Evolutionary conservation across 2,797 vertebrate genomes (phyloP).

Genomic region (Enteromius unitaeniatus): DNA sequence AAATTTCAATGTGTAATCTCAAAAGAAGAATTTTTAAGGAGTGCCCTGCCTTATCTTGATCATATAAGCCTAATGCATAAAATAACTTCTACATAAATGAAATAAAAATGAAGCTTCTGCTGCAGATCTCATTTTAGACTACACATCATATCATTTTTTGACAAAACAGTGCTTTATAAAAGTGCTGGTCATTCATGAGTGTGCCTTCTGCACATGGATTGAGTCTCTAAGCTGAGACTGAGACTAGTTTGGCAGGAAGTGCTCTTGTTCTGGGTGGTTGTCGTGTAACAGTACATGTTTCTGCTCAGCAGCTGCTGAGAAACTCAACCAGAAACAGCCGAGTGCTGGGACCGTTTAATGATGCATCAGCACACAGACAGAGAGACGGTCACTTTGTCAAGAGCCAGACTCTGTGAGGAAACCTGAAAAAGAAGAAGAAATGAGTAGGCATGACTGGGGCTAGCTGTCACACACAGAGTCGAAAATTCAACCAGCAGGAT

Average conservation of each 20-base stretch:
- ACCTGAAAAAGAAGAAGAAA: not conserved
- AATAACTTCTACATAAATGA: not conserved
- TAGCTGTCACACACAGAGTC: not conserved
- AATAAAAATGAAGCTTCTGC: not conserved
- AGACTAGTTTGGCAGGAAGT: not conserved
- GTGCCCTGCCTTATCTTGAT: not conserved
- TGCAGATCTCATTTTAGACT: not conserved
- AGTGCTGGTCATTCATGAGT: not conserved
- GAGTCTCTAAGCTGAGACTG: not conserved
- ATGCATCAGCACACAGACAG: not conserved
- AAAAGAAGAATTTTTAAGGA: not conserved
- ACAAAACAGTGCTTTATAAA: not conserved
- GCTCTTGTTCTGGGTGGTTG: not conserved
- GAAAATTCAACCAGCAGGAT: not conserved
- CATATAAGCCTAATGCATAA: not conserved
- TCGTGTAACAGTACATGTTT: not conserved
- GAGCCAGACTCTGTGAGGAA: not conserved
- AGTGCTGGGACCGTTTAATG: not conserved
- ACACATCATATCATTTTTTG: not conserved
- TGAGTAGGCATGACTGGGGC: not conserved
- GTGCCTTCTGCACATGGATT: not conserved
- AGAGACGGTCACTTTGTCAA: not conserved
- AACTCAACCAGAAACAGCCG: not conserved
- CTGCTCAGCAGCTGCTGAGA: constrained; percentile 12
- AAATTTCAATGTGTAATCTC: not conserved